Evolutionary conservation across 2,113 vertebrate species (phyloP).

Genomic region (Argyrosomus japonicus): DNA sequence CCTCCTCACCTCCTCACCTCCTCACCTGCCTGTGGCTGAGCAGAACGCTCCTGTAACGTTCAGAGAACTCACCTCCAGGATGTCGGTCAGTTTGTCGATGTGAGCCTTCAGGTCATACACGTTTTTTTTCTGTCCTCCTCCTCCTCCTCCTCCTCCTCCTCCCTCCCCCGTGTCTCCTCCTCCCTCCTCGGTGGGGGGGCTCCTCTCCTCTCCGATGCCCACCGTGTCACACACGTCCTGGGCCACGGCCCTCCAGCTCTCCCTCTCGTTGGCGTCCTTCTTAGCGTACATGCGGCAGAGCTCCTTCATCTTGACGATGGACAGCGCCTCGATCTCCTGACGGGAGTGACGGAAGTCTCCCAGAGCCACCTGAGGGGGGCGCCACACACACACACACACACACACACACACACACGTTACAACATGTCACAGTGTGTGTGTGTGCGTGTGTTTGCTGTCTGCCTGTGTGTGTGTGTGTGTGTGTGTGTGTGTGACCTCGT

Average conservation of each 20-base stretch:
- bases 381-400: background rate
- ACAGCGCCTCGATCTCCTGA: conserved; percentile 89
- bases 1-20: too few species aligned
- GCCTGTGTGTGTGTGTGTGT: background rate
- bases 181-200: conserved; percentile 69
- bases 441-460: background rate
- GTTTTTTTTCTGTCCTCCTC: conserved; percentile 68
- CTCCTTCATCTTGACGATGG: conserved; percentile 92
- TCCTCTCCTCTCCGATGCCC: conserved; percentile 85
- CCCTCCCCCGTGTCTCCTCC: conserved; percentile 28
- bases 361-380: conserved; percentile 83
- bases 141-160: conserved; percentile 45
- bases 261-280: conserved; percentile 84
- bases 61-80: conserved; percentile 81
- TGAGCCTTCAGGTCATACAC: conserved; percentile 89
- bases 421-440: too few species aligned
- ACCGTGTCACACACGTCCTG: conserved; percentile 92
- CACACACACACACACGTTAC: background rate
- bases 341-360: conserved; percentile 90
- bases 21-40: too few species aligned
- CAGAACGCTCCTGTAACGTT: too few species aligned
- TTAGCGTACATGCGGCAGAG: conserved; percentile 89
- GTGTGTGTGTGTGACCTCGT: conserved; percentile 78
- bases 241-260: conserved; percentile 88
- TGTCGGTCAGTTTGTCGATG: conserved; percentile 91